Evolutionary conservation across 2,888 invertebrate species (phyloP).

Genomic region (Nycteola revayana): DNA sequence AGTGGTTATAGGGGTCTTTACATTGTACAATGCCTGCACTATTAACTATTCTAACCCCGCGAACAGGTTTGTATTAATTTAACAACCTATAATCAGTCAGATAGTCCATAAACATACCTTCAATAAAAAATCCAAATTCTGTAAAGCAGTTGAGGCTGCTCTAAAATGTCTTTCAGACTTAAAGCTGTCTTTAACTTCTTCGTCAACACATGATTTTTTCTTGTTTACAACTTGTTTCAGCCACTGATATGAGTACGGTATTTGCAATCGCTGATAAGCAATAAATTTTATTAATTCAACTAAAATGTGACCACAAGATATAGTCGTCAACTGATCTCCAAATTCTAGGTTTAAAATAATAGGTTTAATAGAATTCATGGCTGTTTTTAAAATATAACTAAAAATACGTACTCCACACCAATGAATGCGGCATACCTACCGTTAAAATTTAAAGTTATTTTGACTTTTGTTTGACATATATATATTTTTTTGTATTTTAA

Average conservation of each 20-base stretch:
- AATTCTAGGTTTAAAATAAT: slow-evolving; percentile 62
- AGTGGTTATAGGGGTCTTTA: no score
- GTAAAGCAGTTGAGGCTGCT: slow-evolving; percentile 61
- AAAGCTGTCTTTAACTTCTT: slow-evolving; percentile 51
- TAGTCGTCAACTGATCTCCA: slow-evolving; percentile 77
- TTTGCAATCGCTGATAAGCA: slow-evolving; percentile 80
- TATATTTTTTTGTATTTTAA: no score
- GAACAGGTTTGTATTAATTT: no score
- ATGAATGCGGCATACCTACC: no score
- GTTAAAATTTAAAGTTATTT: background rate
- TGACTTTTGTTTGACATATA: no score
- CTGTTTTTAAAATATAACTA: background rate
- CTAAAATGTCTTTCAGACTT: slow-evolving; percentile 70
- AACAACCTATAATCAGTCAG: no score
- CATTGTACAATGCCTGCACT: no score
- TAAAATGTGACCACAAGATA: slow-evolving; percentile 80
- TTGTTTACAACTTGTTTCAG: slow-evolving; percentile 69
- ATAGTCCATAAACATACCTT: slow-evolving; percentile 61
- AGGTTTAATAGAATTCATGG: slow-evolving; percentile 39
- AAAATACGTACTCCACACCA: no score
- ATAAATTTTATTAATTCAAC: slow-evolving; percentile 81
- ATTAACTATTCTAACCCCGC: no score
- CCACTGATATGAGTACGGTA: slow-evolving; percentile 76
- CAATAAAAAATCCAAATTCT: slow-evolving; percentile 68
- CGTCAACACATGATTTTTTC: slow-evolving; percentile 47